These are phyloP conservation scores for Loris lydekkerianus DNA, from an alignment of 2,797 vertebrate genomes.

Conservation along the genomic window DNA sequence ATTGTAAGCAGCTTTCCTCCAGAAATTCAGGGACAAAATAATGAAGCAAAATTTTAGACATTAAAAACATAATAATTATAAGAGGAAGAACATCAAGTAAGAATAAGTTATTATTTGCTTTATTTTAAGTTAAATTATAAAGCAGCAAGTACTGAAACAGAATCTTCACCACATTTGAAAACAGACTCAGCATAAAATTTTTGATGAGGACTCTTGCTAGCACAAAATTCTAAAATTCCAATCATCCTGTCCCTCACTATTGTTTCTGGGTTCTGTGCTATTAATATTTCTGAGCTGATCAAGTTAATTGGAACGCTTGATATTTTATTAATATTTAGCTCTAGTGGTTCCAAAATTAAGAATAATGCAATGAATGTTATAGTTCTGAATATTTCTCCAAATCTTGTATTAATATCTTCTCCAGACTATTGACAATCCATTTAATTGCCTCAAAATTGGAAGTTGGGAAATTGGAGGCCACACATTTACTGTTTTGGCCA, in stretches of 20 bases:
- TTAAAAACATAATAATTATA: neutral
- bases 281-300: neutral
- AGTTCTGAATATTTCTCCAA: neutral
- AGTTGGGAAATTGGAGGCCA: neutral
- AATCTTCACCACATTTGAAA: neutral
- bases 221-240: slow-evolving; percentile 18
- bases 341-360: neutral
- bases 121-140: neutral
- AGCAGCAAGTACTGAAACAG: neutral
- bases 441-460: neutral
- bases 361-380: neutral
- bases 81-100: neutral
- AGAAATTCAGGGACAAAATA: neutral
- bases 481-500: slow-evolving; percentile 65
- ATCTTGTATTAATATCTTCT: neutral
- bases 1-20: neutral
- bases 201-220: neutral
- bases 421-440: neutral
- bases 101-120: neutral
- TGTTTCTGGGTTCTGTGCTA: neutral
- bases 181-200: neutral
- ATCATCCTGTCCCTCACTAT: neutral
- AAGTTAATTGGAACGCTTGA: neutral
- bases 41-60: neutral
- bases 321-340: neutral